These are phyloP conservation scores for Gallinago undulata DNA, from an alignment of 2,113 vertebrate species.

Conservation along the genomic window DNA sequence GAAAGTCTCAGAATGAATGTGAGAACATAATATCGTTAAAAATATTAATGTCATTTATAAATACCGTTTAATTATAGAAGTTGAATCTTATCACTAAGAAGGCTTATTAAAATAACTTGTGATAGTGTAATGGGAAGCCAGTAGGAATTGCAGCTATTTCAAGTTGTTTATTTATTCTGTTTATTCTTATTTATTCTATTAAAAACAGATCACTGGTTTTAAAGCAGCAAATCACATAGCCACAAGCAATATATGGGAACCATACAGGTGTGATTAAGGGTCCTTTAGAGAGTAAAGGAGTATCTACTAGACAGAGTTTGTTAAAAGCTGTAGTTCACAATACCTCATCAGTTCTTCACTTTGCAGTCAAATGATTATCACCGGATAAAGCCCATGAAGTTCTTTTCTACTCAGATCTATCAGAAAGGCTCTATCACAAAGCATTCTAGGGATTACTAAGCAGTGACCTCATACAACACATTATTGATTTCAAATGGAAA, in stretches of 20 bases:
- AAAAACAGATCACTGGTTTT: background rate
- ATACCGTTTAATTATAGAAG: background rate
- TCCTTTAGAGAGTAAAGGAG: background rate
- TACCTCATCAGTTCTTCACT: background rate
- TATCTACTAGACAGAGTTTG: background rate
- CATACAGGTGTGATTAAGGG: background rate
- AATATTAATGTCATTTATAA: background rate
- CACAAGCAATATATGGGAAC: background rate
- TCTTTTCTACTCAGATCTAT: background rate
- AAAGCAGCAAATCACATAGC: background rate
- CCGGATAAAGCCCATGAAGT: background rate
- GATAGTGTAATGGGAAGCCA: background rate
- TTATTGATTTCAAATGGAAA: constrained; percentile 43
- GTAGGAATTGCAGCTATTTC: background rate
- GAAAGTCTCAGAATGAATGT: background rate
- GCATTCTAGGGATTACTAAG: background rate
- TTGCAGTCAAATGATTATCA: constrained; percentile 16
- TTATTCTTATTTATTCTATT: background rate
- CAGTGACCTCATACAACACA: background rate
- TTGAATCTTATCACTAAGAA: background rate
- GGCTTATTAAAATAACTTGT: background rate
- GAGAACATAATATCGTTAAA: background rate
- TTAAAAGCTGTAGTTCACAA: background rate
- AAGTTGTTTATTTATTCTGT: background rate
- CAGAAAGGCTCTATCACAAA: background rate